Base-by-base conservation (phyloP, 2,797 vertebrate species). In the Pangasius larnaudii region DNA sequence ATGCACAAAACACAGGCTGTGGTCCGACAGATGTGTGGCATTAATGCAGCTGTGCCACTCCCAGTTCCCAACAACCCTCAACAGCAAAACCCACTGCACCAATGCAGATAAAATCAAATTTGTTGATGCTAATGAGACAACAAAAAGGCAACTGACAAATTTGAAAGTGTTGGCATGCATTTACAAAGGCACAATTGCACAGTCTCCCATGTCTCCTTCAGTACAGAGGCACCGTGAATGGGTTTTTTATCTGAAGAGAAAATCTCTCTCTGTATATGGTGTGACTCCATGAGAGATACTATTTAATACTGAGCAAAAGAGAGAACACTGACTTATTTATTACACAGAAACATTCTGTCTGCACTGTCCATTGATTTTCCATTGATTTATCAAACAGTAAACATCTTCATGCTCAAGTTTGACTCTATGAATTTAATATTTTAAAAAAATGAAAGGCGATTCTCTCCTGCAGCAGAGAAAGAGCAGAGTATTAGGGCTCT, bases 41-140 rank as follows among this genome's bases (percentile, higher is more conserved):
- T 46, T 82, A 63, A n/a, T 85, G 75, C 90, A 87, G 88, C 85
- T n/a, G 69, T 56, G 69, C 86, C 79, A 84, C 86, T 88, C 42
- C 84, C 30, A 85, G 51, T 69, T n/a, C n/a, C n/a, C n/a, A 11
- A 59, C 9, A 74, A 7, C 77, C 24, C 51, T 39, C 27, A 46
- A 30, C 24, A 59, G 51, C 18, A 19, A 79, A 79, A 19, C 16
- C 4, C 9, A 33, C n/a, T 78, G 27, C 27, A 77, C 46, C 74
- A 49, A 16, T 77, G 74, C 74, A 30, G n/a, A 78, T 30, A 18
- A 78, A 56, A 56, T 33, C 3, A 9, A 10, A 18, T 19, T 9
- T 22, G n/a, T 79, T 56, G 9, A 22, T 33, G 30, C 75, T 33
- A 33, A 19, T 19, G 3, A 79, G 9, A 79, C 30, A 61, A 82